phyloP scores from a whole-genome alignment of 2,797 vertebrate species.

The Leucoraja ocellata region DNA sequence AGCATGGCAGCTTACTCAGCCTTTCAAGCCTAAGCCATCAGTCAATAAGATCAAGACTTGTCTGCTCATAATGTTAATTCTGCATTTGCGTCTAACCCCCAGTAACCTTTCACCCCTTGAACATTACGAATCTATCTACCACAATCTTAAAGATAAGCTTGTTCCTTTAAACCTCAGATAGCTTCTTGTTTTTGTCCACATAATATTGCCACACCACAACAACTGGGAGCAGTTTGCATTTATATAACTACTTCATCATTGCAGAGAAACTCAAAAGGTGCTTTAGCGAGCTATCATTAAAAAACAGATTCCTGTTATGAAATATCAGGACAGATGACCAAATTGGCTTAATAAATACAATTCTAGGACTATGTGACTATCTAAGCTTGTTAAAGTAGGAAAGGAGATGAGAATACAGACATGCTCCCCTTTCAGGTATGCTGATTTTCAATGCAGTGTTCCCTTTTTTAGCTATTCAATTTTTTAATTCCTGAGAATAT shows the following conservation, averaged over 20 bases:
- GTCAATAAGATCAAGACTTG: too few relatives aligned
- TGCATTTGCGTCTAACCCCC: too few relatives aligned
- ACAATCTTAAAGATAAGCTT: too few relatives aligned
- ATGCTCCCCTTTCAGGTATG: not conserved
- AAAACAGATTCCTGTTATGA: not conserved
- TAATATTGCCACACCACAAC: not conserved
- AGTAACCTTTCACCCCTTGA: too few relatives aligned
- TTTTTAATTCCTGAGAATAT: not conserved
- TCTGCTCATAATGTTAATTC: too few relatives aligned
- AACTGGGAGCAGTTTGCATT: not conserved
- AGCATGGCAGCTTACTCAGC: too few relatives aligned
- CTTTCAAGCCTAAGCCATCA: too few relatives aligned
- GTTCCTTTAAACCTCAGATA: not conserved
- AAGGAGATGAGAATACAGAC: not conserved
- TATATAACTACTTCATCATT: not conserved
- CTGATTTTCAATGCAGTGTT: not conserved
- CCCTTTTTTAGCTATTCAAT: too few relatives aligned
- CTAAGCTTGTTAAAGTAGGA: not conserved
- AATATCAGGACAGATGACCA: not conserved
- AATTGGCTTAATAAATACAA: too few relatives aligned
- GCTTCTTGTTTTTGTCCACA: not conserved
- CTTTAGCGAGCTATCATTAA: not conserved
- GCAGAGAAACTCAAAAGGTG: not conserved
- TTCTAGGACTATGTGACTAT: too few relatives aligned
- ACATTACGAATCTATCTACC: too few relatives aligned